These are phyloP conservation scores for Cenopis cana DNA, from an alignment of 2,888 invertebrate species.

Conservation along the genomic window DNA sequence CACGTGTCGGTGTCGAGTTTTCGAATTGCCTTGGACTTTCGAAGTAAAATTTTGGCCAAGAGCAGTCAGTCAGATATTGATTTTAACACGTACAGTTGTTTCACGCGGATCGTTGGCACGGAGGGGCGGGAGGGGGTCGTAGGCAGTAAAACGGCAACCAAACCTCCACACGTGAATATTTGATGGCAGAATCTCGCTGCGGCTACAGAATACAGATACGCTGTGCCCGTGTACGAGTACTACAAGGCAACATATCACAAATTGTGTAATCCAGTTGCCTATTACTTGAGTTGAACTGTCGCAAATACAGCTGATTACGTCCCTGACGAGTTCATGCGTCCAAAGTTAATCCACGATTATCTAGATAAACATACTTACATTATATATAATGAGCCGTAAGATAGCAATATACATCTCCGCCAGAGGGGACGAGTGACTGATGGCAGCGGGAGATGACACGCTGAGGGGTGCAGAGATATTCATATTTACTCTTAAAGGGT, in stretches of 20 bases:
- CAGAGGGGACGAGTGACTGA: constrained; percentile 37
- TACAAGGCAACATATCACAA: constrained; percentile 18
- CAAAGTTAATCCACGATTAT: not conserved
- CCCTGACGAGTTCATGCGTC: not conserved
- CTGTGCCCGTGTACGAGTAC: constrained; percentile 46
- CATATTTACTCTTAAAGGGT: constrained; percentile 32
- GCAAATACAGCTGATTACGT: not conserved
- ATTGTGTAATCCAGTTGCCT: constrained; percentile 13
- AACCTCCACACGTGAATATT: constrained; percentile 82
- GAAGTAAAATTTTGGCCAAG: constrained; percentile 67
- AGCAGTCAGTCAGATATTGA: constrained; percentile 71
- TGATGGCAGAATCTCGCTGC: constrained; percentile 80
- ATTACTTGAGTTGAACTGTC: constrained; percentile 16
- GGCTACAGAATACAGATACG: constrained; percentile 61
- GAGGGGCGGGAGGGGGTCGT: constrained; percentile 50
- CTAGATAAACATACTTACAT: constrained; percentile 4
- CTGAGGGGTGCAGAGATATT: constrained; percentile 22
- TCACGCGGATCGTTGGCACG: constrained; percentile 66
- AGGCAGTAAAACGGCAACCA: constrained; percentile 79
- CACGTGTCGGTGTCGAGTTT: constrained; percentile 17
- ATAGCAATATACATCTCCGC: constrained; percentile 18
- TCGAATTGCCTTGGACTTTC: constrained; percentile 4
- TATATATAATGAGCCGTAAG: not conserved
- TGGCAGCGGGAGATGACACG: constrained; percentile 9
- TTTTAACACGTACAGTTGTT: constrained; percentile 83